Conservation (phyloP, 1,140 invertebrate species). For the Polypedilum vanderplanki region DNA sequence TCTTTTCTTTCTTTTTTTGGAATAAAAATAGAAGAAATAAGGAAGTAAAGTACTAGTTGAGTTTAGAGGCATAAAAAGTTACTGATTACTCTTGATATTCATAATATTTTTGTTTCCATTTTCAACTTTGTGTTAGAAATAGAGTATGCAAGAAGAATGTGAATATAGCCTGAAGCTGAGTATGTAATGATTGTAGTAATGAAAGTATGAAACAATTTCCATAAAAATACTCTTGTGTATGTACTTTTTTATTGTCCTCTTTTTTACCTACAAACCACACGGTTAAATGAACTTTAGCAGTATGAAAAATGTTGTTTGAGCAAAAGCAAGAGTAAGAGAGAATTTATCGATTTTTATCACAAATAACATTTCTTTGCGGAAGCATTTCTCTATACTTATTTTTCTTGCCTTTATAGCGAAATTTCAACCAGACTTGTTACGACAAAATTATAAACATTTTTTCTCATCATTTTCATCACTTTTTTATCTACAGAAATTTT, state of each 20-base stretch:
- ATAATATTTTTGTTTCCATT: no score
- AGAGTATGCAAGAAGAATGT: no score
- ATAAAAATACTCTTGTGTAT: conserved; percentile 12
- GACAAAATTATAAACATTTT: neutral
- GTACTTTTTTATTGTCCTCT: conserved; percentile 2
- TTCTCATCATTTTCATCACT: neutral
- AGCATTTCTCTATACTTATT: neutral
- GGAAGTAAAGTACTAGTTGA: no score
- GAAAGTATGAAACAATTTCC: neutral
- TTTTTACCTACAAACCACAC: neutral
- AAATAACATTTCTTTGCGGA: neutral
- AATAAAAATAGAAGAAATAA: no score
- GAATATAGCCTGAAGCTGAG: no score
- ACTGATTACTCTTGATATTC: no score
- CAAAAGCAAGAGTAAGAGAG: neutral
- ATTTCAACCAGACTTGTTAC: neutral
- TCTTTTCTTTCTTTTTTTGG: no score
- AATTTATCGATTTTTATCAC: conserved; percentile 19
- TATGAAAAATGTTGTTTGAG: neutral
- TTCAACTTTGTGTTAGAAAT: no score
- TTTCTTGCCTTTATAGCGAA: neutral
- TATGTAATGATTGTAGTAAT: neutral
- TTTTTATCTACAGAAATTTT: neutral
- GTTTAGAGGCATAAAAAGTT: no score
- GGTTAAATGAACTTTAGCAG: neutral